Conservation (phyloP, 1,140 invertebrate genomes). For the Delia radicum region DNA sequence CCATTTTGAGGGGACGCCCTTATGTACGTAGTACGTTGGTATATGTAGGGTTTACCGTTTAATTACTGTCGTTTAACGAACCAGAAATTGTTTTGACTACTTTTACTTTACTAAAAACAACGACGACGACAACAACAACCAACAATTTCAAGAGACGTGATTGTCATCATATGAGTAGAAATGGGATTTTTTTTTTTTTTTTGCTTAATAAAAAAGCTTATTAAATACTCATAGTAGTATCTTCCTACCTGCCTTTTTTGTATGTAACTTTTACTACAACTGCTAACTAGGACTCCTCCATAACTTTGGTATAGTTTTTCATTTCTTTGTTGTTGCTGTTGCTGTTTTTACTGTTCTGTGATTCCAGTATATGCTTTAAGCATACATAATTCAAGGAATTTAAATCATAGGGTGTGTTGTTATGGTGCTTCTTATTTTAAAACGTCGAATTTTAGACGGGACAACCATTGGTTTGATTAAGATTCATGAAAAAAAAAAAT, state of each 20-base stretch:
- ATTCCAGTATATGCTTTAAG: not conserved
- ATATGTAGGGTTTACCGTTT: constrained; percentile 3
- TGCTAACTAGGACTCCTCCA: not conserved
- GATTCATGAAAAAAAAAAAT: too few relatives aligned
- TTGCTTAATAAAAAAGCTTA: constrained; percentile 12
- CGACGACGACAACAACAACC: not conserved
- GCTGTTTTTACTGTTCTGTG: constrained; percentile 16
- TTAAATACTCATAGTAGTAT: not conserved
- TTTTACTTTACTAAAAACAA: not conserved
- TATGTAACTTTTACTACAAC: not conserved
- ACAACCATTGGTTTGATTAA: too few relatives aligned
- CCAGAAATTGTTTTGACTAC: constrained; percentile 19
- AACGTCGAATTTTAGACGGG: too few relatives aligned
- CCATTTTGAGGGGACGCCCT: too few relatives aligned
- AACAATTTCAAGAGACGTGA: constrained; percentile 18
- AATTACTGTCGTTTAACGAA: constrained; percentile 22
- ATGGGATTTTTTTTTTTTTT: not conserved
- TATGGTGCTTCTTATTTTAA: too few relatives aligned
- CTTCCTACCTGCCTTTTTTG: not conserved
- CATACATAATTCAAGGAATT: constrained; percentile 30
- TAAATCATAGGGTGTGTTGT: constrained; percentile 30
- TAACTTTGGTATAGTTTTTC: not conserved
- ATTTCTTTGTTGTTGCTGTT: not conserved
- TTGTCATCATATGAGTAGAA: constrained; percentile 16
- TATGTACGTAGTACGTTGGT: too few relatives aligned